phyloP scores from a whole-genome alignment of 2,888 invertebrate genomes.

The Tipula vernalis region DNA sequence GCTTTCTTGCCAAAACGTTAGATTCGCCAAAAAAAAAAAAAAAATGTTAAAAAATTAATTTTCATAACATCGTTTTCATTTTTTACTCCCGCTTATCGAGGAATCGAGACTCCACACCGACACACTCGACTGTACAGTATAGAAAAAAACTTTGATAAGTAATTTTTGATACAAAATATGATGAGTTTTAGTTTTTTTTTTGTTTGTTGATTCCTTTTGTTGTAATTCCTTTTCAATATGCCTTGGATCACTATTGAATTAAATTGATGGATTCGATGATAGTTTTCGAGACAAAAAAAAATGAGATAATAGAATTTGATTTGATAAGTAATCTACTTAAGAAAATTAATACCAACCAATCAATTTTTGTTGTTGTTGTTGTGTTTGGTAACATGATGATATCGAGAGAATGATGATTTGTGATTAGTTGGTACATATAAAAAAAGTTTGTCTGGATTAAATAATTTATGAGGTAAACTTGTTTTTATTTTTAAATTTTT shows the following conservation, averaged over 20 bases:
- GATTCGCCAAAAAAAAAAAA: background rate
- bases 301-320: background rate
- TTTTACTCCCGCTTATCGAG: background rate
- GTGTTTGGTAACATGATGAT: too few species aligned
- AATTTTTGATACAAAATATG: background rate
- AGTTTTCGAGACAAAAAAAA: background rate
- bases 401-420: background rate
- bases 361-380: background rate
- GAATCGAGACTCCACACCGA: background rate
- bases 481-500: background rate
- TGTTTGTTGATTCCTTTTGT: background rate
- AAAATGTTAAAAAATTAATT: background rate
- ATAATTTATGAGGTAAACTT: background rate
- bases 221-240: background rate
- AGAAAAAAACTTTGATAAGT: background rate
- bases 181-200: background rate
- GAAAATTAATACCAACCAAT: background rate
- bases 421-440: background rate
- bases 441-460: background rate
- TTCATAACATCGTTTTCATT: background rate
- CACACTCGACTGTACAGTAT: too few species aligned
- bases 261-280: background rate
- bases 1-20: background rate
- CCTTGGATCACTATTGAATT: background rate
- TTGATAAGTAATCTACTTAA: background rate